Conservation (phyloP, 2,797 vertebrate genomes). For the Melanotaenia boesemani region DNA sequence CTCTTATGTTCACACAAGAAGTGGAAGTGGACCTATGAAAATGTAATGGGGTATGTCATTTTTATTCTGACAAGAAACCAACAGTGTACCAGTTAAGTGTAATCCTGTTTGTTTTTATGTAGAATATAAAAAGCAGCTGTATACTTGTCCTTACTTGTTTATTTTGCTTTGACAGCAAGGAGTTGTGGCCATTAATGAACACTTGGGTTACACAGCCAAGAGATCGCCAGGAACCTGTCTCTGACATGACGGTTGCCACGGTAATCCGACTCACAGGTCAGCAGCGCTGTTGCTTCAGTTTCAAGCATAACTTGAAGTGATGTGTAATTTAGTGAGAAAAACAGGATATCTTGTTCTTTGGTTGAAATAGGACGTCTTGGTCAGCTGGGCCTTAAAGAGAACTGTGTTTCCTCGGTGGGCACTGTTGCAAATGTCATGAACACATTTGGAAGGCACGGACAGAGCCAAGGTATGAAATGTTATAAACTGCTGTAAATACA, state of each 20-base stretch:
- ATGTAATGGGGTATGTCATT: conserved; percentile 85
- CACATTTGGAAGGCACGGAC: conserved; percentile 88
- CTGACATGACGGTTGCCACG: conserved; percentile 85
- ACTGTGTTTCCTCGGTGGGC: conserved; percentile 83
- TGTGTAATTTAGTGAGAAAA: background rate
- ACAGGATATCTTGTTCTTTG: background rate
- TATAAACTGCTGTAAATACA: background rate
- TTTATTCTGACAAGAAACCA: background rate
- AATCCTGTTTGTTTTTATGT: background rate
- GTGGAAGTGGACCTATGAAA: conserved; percentile 93
- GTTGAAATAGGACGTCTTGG: conserved; percentile 86
- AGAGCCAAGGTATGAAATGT: conserved; percentile 89
- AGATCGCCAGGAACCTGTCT: conserved; percentile 75
- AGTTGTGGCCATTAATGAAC: conserved; percentile 96
- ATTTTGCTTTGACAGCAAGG: conserved; percentile 81
- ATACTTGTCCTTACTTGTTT: background rate
- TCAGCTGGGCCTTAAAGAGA: conserved; percentile 92
- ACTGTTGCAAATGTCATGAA: conserved; percentile 90
- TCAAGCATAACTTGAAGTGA: background rate
- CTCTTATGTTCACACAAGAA: conserved; percentile 89
- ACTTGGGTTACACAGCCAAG: conserved; percentile 91
- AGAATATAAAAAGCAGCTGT: background rate
- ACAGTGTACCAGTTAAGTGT: background rate
- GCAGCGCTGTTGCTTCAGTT: conserved; percentile 38
- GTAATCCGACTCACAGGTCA: conserved; percentile 93